A percentile compares a stretch with the other conserved stretches of the same genome.
phyloP scores from a whole-genome alignment of 2,113 vertebrate species.

The Limanda limanda region DNA sequence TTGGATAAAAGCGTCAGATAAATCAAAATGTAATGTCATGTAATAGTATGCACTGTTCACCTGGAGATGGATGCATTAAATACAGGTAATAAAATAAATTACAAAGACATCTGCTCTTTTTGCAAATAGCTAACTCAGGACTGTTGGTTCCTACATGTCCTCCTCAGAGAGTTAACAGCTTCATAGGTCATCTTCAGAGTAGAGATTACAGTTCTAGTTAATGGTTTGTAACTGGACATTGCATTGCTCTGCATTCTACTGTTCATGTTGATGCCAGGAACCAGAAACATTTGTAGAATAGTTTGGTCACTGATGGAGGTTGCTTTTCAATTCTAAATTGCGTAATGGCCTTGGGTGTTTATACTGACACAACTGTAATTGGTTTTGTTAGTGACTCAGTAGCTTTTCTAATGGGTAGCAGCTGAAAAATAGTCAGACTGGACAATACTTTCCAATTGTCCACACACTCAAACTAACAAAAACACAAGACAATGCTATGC shows the following conservation, averaged over 20 bases:
- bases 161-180: too few species aligned
- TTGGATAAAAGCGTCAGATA: too few species aligned
- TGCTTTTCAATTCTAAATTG: neutral
- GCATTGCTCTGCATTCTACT: neutral
- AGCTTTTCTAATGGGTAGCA: neutral
- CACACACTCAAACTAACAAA: conserved; percentile 5
- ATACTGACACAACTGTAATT: neutral
- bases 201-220: too few species aligned
- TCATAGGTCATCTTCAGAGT: too few species aligned
- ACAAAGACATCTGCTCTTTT: too few species aligned
- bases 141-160: too few species aligned
- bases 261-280: neutral
- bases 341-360: neutral
- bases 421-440: conserved; percentile 13
- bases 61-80: too few species aligned
- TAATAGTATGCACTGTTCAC: too few species aligned
- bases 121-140: too few species aligned
- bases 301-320: neutral
- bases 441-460: conserved; percentile 1
- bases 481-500: neutral
- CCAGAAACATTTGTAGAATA: neutral
- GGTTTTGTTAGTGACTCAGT: neutral
- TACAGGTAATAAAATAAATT: too few species aligned
- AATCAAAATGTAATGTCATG: too few species aligned
- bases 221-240: neutral